Conservation (phyloP, 2,888 invertebrate species). For the Globia sparganii region DNA sequence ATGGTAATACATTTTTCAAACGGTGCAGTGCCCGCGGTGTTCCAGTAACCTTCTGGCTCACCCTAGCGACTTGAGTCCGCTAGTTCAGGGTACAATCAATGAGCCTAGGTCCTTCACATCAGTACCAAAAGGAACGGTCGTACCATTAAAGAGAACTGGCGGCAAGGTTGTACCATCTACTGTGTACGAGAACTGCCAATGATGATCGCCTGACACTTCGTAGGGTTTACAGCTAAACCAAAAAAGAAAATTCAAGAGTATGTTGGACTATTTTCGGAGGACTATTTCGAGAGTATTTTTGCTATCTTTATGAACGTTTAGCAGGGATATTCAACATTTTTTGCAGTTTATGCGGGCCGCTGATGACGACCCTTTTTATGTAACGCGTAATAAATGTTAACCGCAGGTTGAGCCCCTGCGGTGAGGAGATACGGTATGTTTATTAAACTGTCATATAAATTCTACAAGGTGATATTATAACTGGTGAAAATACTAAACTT, state of each 20-base stretch:
- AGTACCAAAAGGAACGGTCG: too few relatives aligned
- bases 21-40: too few relatives aligned
- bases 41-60: too few relatives aligned
- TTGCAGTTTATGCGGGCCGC: constrained; percentile 23
- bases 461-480: neutral
- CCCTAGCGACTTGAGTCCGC: too few relatives aligned
- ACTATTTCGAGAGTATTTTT: constrained; percentile 52
- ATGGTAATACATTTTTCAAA: too few relatives aligned
- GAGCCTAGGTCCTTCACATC: too few relatives aligned
- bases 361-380: constrained; percentile 49
- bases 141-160: too few relatives aligned
- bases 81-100: too few relatives aligned
- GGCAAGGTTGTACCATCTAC: too few relatives aligned
- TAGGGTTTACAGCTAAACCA: too few relatives aligned
- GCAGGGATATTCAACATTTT: constrained; percentile 42
- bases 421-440: constrained; percentile 14
- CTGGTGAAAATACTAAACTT: neutral
- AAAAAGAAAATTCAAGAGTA: constrained; percentile 44
- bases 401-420: constrained; percentile 23
- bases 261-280: constrained; percentile 42
- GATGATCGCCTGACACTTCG: too few relatives aligned
- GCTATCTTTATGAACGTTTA: constrained; percentile 46
- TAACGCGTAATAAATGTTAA: constrained; percentile 34
- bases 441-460: constrained; percentile 8
- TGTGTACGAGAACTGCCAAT: too few relatives aligned